phyloP scores from a whole-genome alignment of 2,888 invertebrate genomes.

The Liodrosophila aerea region DNA sequence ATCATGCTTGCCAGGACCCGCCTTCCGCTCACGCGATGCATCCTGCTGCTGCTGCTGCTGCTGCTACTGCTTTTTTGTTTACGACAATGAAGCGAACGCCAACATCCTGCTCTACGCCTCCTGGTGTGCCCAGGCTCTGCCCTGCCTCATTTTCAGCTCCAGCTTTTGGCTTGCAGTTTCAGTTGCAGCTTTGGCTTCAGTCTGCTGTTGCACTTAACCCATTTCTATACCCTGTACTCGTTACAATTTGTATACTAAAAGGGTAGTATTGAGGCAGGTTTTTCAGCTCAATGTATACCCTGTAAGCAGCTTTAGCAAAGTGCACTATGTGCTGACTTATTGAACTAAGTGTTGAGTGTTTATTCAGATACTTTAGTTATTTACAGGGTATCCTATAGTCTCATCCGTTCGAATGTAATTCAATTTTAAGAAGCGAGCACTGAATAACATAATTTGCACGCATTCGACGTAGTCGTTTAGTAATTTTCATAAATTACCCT shows the following conservation, averaged over 20 bases:
- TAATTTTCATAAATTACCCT: conserved; percentile 76
- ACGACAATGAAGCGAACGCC: conserved; percentile 61
- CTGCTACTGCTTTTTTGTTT: conserved; percentile 63
- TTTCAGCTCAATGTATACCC: too few relatives aligned
- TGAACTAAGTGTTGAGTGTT: too few relatives aligned
- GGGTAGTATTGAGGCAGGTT: neutral
- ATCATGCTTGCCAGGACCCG: conserved; percentile 33
- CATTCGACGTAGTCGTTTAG: conserved; percentile 71
- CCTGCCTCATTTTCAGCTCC: conserved; percentile 3
- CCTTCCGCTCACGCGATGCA: conserved; percentile 52
- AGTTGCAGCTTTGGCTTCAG: conserved; percentile 25
- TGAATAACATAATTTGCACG: conserved; percentile 72
- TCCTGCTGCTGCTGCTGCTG: conserved; percentile 54
- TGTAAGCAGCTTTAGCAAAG: too few relatives aligned
- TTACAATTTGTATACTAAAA: neutral
- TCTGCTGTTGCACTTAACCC: conserved; percentile 72
- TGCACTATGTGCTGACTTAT: too few relatives aligned
- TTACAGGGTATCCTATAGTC: conserved; percentile 16
- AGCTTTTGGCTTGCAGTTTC: conserved; percentile 4
- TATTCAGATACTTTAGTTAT: too few relatives aligned
- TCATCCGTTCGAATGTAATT: too few relatives aligned
- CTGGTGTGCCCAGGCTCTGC: conserved; percentile 1
- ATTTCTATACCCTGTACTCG: conserved; percentile 43
- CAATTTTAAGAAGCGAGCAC: conserved; percentile 1
- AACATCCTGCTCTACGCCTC: conserved; percentile 43